Evolutionary conservation across 1,140 invertebrate genomes (phyloP), one percentile per base, ranked within the genome.

Genomic region (Scaptodrosophila lebanonensis): DNA sequence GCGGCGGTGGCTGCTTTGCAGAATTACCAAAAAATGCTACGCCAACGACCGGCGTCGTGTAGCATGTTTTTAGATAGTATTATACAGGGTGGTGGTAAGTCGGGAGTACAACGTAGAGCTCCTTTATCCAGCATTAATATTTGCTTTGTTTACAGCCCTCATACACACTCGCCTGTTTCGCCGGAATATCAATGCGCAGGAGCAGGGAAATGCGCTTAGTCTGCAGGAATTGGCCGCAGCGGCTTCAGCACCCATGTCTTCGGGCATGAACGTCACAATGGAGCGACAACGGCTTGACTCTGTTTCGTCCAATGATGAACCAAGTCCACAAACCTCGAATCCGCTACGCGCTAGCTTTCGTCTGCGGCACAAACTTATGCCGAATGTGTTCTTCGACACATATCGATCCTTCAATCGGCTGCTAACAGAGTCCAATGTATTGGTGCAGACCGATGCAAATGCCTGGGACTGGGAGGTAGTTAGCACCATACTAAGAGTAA

Each of bases 401-500:
- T 67, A 86, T 9, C 76, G 88, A n/a, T 88, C 89, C 25, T 88
- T 89, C 53, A 93, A 95, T 62, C 89, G 90, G 63, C 75, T 91
- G 36, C 89, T 96, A 1, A 91, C 91, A 71, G 93, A 95, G 47
- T 93, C 93, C 0, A 89, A 92, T 17, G 94, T 96, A 1, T 87
- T 95, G 45, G 89, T 89, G 12, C 91, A 91, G 60, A 92, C 93
- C 51, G 92, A 93, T 82, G 90, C 91, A 6, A 90, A 90, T 22
- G 88, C 89, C 4, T 97, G 95, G 95, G 92, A 97, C 84, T 97
- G 95, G 95, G 92, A 93, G 66, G 88, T 94, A 12, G 93, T 97
- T 58, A 88, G 90, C 53, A 91, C 93, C 25, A 90, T 96, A 70
- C 87, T 96, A 2, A 94, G 93, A 90, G 94, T 95, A 86, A 79